Conservation (phyloP, 2,888 invertebrate genomes). For the Cosmorhoe ocellata region DNA sequence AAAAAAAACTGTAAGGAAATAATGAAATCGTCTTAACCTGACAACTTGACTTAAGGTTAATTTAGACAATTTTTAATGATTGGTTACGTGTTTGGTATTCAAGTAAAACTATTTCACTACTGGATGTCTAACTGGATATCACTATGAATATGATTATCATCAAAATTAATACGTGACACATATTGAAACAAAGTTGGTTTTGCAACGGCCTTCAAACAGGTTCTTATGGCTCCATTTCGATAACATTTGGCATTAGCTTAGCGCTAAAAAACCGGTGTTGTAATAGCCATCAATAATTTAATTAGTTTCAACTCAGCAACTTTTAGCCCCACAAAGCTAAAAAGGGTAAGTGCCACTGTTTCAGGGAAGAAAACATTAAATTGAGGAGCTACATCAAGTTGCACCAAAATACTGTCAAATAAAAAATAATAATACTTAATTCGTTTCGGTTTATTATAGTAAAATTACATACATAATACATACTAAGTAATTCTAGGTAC, state of each 20-base stretch:
- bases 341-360: too few species aligned
- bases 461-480: constrained; percentile 5
- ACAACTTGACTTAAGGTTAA: too few species aligned
- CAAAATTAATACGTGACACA: constrained; percentile 16
- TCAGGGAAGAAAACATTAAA: too few species aligned
- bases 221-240: constrained; percentile 30
- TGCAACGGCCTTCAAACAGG: constrained; percentile 32
- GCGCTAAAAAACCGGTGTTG: constrained; percentile 15
- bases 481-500: constrained; percentile 18
- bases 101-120: too few species aligned
- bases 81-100: background rate
- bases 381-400: too few species aligned
- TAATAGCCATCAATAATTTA: constrained; percentile 21
- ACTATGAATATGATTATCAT: constrained; percentile 4
- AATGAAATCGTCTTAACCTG: too few species aligned
- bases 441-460: constrained; percentile 15
- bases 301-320: constrained; percentile 2
- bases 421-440: background rate
- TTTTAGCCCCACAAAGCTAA: background rate
- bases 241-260: constrained; percentile 27
- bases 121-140: too few species aligned
- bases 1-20: too few species aligned
- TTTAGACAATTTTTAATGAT: background rate
- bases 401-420: background rate
- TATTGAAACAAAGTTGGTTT: constrained; percentile 28